Evolutionary conservation across 2,797 vertebrate genomes (phyloP), one percentile per base, ranked within the genome.

Genomic region (Poliocrania exsul): DNA sequence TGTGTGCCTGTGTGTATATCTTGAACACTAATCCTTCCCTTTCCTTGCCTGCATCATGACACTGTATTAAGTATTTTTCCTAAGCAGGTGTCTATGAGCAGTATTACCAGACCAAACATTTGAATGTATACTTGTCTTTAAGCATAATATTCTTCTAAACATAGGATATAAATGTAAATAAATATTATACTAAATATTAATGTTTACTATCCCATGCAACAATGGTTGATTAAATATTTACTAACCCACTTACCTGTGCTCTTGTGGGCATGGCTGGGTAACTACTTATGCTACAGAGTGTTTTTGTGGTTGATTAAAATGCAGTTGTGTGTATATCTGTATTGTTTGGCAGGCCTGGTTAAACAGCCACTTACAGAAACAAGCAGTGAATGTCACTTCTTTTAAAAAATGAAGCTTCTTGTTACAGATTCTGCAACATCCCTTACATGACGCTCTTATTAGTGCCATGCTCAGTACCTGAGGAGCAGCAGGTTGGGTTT

Each of bases 161-260:
- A 46, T 24, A 70, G 85, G 23, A 53, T 67, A 57, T 17, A 85
- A 91, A 74, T 82, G 96, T 96, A 95, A 96, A 88, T 93, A 96
- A 94, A 71, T 80, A 77, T 85, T 89, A 72, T 64, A 92, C 71
- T 91, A 95, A 95, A 91, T 93, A 97, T 95, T 92, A 86, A 92
- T 94, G 50, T 91, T 95, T 91, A 91, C 72, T 42, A 86, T 51
- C 64, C 81, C 33, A 35, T 89, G 61, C 38, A 94, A 85, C 81
- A 86, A 25, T 29, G 71, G 54, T 81, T 78, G 82, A 95, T 94
- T 75, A 97, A 97, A 95, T 95, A 97, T 96, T 97, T 96, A 96
- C 92, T 24, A 83, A 53, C 35, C 84, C 49, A 82, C 88, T 74
- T 96, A 95, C 94, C 95, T 95, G 86, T 69, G 73, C 89, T 87